These are phyloP conservation scores for Hycleus phaleratus DNA, from an alignment of 1,140 invertebrate species.

Conservation along the genomic window DNA sequence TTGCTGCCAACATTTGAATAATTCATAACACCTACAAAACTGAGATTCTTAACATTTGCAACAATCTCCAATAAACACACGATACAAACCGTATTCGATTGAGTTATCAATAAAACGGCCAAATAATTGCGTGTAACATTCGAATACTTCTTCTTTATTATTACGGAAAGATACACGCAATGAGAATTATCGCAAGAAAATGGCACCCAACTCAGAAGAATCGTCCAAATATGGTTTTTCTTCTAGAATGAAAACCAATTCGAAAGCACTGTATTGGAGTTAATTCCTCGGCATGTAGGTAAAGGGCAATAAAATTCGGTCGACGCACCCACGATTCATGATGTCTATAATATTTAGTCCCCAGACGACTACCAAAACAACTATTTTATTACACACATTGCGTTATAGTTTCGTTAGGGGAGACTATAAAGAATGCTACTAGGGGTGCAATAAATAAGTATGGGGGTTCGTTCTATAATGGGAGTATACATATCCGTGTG, in stretches of 20 bases:
- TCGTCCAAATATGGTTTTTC: neutral
- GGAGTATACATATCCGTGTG: too few species aligned
- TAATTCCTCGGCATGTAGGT: neutral
- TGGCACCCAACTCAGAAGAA: too few species aligned
- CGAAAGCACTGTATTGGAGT: neutral
- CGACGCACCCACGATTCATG: neutral
- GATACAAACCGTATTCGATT: neutral
- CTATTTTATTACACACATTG: neutral
- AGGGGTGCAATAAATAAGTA: too few species aligned
- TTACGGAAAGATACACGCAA: conserved; percentile 11
- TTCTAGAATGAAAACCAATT: conserved; percentile 2
- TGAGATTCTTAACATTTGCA: conserved; percentile 1
- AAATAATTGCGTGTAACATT: conserved; percentile 17
- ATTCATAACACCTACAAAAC: conserved; percentile 14
- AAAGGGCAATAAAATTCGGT: neutral
- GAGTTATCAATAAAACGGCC: conserved; percentile 19
- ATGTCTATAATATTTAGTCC: too few species aligned
- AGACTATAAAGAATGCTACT: too few species aligned
- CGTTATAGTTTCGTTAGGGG: neutral
- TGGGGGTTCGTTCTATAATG: too few species aligned
- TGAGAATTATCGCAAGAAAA: neutral
- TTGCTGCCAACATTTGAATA: conserved; percentile 12
- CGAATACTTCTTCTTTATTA: conserved; percentile 11
- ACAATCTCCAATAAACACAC: too few species aligned
- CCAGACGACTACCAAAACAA: neutral